Evolutionary conservation across 2,797 vertebrate species (phyloP), one percentile per base, ranked within the genome.

Genomic region (Valencia hispanica): DNA sequence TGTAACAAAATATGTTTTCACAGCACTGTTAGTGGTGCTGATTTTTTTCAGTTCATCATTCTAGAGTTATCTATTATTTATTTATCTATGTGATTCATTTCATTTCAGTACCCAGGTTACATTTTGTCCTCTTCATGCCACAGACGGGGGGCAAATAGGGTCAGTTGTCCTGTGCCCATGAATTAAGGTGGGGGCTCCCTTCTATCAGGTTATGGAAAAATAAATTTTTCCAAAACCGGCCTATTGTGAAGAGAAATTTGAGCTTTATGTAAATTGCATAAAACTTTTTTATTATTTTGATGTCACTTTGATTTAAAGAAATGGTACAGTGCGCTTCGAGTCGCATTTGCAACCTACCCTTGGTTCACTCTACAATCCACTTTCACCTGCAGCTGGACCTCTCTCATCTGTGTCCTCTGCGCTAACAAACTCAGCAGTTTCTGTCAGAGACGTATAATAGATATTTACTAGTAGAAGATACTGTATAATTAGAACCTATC

Each of bases 81-180:
- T 39, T 39, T 39, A 6, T 39, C 73, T 48, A 68, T 82, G 59
- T n/a, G 61, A 73, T 82, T 86, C 1, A 78, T 88, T 86, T 89
- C 84, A 80, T 87, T 80, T 72, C 65, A 80, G 73, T 74, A 66
- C 66, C 79, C 73, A 80, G 78, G 88, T 86, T 82, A 78, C 68
- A 79, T 86, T 79, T 48, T 69, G 65, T 82, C 77, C 3, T 20
- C 25, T 0, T 11, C 7, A 2, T 25, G 51, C 9, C n/a, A n/a
- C n/a, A 2, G 25, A n/a, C 20, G 10, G 25, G 25, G 0, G 0
- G 9, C 9, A 11, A 53, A 53, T 3, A 20, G 51, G 51, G 51
- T n/a, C 51, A 53, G 51, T 11, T 53, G 22, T 7, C 4, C 41
- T 10, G 4, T 5, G 41, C 41, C 41, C 41, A 43, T 43, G 41